Conservation (phyloP, 2,888 invertebrate genomes). For the Portevinia maculata region DNA sequence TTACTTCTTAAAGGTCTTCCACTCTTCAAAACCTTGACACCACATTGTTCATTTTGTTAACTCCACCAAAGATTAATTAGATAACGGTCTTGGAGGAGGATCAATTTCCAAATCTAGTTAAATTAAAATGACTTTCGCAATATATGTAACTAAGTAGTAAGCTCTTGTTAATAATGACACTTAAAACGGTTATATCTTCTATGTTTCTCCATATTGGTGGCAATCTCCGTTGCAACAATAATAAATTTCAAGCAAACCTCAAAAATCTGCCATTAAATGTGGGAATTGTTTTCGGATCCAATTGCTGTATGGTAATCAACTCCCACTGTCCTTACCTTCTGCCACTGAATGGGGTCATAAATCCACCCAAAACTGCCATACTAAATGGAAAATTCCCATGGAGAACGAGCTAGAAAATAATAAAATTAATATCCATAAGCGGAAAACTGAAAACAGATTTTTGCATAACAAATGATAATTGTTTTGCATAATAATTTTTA, state of each 20-base stretch:
- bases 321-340: slow-evolving; percentile 20
- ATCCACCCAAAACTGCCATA: slow-evolving; percentile 40
- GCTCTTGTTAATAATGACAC: slow-evolving; percentile 39
- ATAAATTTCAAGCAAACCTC: slow-evolving; percentile 45
- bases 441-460: slow-evolving; percentile 64
- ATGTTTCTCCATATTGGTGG: not conserved
- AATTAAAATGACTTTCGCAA: slow-evolving; percentile 21
- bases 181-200: slow-evolving; percentile 6
- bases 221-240: slow-evolving; percentile 17
- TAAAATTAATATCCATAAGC: slow-evolving; percentile 72
- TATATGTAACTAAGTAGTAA: slow-evolving; percentile 28
- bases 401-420: slow-evolving; percentile 33
- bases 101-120: not conserved
- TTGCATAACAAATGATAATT: slow-evolving; percentile 73
- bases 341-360: slow-evolving; percentile 61
- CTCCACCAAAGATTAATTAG: slow-evolving; percentile 13
- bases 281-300: slow-evolving; percentile 27
- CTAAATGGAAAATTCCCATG: slow-evolving; percentile 22
- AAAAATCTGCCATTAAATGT: slow-evolving; percentile 39
- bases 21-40: not conserved
- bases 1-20: not conserved
- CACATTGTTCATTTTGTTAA: no score
- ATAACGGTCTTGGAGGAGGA: slow-evolving; percentile 4
- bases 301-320: not conserved
- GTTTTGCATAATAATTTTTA: slow-evolving; percentile 74